These are phyloP conservation scores for Drosophila nigricruria DNA, from an alignment of 2,888 invertebrate genomes.

Conservation along the genomic window DNA sequence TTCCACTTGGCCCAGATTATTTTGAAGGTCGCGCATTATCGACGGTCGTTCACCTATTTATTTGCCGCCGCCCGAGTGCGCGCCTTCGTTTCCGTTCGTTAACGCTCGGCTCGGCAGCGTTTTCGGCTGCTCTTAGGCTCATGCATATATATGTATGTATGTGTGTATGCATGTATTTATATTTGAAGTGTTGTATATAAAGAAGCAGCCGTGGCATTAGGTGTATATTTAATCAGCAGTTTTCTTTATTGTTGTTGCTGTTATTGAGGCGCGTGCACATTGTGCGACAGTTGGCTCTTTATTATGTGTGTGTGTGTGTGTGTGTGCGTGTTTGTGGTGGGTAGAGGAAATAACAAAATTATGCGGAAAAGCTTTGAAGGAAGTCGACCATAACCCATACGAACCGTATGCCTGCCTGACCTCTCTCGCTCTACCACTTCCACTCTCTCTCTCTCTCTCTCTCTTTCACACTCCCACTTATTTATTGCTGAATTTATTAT, in stretches of 20 bases:
- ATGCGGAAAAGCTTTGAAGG: conserved; percentile 68
- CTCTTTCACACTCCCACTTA: neutral
- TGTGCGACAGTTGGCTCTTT: conserved; percentile 70
- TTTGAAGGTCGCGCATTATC: conserved; percentile 85
- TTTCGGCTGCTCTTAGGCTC: conserved; percentile 15
- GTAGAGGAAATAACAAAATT: conserved; percentile 36
- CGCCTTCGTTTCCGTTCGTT: conserved; percentile 24
- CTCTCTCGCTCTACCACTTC: neutral
- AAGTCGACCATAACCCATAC: conserved; percentile 34
- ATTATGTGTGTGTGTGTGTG: conserved; percentile 9
- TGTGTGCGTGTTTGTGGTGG: neutral
- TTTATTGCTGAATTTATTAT: conserved; percentile 20
- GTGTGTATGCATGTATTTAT: conserved; percentile 12
- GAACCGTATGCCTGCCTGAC: neutral
- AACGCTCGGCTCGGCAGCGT: conserved; percentile 21
- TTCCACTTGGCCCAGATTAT: conserved; percentile 86
- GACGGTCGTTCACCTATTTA: conserved; percentile 85
- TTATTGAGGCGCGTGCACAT: conserved; percentile 52
- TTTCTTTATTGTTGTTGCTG: conserved; percentile 43
- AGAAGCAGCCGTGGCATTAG: conserved; percentile 51
- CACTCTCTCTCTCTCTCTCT: neutral
- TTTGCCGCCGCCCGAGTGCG: conserved; percentile 48
- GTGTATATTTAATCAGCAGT: conserved; percentile 75
- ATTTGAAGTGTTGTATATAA: conserved; percentile 37
- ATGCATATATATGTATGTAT: neutral